Base-by-base conservation (phyloP, 2,797 vertebrate species). In the Melanogrammus aeglefinus region DNA sequence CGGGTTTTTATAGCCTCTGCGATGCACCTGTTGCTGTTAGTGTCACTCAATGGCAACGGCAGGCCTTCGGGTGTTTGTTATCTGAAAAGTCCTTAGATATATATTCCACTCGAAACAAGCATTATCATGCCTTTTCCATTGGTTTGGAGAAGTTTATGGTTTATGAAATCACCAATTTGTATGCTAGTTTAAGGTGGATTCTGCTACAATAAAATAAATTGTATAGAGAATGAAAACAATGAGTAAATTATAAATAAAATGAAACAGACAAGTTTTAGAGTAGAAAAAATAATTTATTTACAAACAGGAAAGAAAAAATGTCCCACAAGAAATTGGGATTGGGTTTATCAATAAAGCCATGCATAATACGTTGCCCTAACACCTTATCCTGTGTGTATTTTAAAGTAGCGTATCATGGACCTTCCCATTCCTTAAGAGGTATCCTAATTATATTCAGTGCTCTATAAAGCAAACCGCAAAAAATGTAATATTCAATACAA, bases 1-100 rank as follows among this genome's bases (percentile, higher is more conserved):
- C 13, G 83, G 76, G 82, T 83, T 89, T 88, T 91, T 92, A 92
- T 91, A 90, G 86, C 73, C 82, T 81, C 66, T 80, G 83, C 74
- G 6, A 76, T 85, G 91, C 94, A 95, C 94, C 94, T 95, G 94
- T 95, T 88, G 91, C 91, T 91, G 91, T 90, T 91, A 88, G 85
- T 92, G 89, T 90, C 79, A 75, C 80, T 83, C 87, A 80, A 36
- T 75, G 80, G 83, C 80, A 84, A 83, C 78, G 1, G 21, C 44
- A 4, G 44, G 70, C 21, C 75, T 51, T 29, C 14, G 29, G 29
- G 63, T 12, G 36, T 16, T 21, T 36, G 35, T 38, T 14, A 35
- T 73, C 31, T 33, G 27, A 33, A 24, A 9, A 63, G 6, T 63
- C 7, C n/a, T 21, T 18, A n/a, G 21, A 63, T 24, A 21, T 57